A percentile compares a stretch with the other conserved stretches of the same genome.
These are phyloP conservation scores for Candoia aspera DNA, from an alignment of 2,113 vertebrate genomes.

Conservation along the genomic window DNA sequence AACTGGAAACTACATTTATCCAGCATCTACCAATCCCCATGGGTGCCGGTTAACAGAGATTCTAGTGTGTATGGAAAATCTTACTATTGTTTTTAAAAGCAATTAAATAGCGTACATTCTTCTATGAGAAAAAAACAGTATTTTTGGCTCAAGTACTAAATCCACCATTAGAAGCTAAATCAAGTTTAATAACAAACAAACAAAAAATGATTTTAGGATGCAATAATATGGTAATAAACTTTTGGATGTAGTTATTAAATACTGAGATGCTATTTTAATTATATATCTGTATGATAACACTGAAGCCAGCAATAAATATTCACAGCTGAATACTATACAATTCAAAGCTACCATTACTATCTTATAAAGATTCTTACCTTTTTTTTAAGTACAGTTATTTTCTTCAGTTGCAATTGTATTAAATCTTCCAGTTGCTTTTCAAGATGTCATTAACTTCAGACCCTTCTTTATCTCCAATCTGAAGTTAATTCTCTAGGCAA, in stretches of 20 bases:
- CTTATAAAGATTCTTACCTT: constrained; percentile 51
- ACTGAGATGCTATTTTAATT: not conserved
- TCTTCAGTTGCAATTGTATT: constrained; percentile 63
- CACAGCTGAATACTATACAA: not conserved
- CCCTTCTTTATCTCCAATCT: constrained; percentile 77
- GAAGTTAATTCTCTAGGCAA: constrained; percentile 80
- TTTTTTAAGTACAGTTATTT: constrained; percentile 44
- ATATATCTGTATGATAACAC: not conserved
- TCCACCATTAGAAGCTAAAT: constrained; percentile 57
- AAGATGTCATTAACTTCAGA: constrained; percentile 76
- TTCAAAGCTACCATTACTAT: constrained; percentile 49
- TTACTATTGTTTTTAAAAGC: constrained; percentile 56
- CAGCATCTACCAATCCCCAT: too few relatives aligned
- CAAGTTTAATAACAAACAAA: constrained; percentile 42
- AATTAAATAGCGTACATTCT: constrained; percentile 58
- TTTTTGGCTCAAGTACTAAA: constrained; percentile 45
- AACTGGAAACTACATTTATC: too few relatives aligned
- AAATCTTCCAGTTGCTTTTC: constrained; percentile 64
- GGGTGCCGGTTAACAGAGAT: too few relatives aligned
- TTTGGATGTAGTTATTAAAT: not conserved
- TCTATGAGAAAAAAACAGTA: constrained; percentile 31
- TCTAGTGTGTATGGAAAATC: constrained; percentile 61
- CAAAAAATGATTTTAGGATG: constrained; percentile 19
- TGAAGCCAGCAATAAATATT: not conserved
- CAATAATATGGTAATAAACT: not conserved